phyloP scores from a whole-genome alignment of 2,888 invertebrate species.

The Cylindroiulus punctatus region DNA sequence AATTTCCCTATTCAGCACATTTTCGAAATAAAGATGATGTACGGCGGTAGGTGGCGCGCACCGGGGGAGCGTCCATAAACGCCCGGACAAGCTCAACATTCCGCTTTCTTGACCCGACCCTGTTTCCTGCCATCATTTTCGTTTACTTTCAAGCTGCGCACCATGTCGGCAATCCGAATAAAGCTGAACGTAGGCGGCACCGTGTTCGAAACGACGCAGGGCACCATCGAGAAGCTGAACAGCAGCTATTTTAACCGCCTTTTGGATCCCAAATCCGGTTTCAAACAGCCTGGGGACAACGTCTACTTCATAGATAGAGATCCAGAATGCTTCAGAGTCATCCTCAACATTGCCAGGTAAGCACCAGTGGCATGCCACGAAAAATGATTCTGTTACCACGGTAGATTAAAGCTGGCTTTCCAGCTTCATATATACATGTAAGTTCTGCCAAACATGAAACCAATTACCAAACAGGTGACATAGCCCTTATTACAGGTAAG shows the following conservation, averaged over 20 bases:
- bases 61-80: neutral
- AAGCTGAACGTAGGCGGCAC: conserved; percentile 58
- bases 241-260: conserved; percentile 57
- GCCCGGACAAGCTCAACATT: neutral
- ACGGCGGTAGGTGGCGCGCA: neutral
- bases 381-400: neutral
- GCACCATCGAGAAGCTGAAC: conserved; percentile 57
- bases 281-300: conserved; percentile 56
- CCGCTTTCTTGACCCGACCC: conserved; percentile 19
- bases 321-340: conserved; percentile 58
- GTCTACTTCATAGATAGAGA: conserved; percentile 58
- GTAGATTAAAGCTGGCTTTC: neutral
- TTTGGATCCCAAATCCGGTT: conserved; percentile 57
- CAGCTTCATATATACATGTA: neutral
- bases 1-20: too few species aligned
- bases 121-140: conserved; percentile 22
- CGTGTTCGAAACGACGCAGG: conserved; percentile 57
- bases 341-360: conserved; percentile 58
- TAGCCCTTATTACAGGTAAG: neutral
- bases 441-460: neutral
- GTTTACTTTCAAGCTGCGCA: neutral
- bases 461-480: neutral
- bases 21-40: neutral
- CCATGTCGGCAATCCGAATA: conserved; percentile 46
- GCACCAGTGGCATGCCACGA: neutral